A percentile compares a stretch with the other conserved stretches of the same genome.
These are phyloP conservation scores for Edolisoma coerulescens DNA, from an alignment of 2,113 vertebrate species.

Conservation along the genomic window DNA sequence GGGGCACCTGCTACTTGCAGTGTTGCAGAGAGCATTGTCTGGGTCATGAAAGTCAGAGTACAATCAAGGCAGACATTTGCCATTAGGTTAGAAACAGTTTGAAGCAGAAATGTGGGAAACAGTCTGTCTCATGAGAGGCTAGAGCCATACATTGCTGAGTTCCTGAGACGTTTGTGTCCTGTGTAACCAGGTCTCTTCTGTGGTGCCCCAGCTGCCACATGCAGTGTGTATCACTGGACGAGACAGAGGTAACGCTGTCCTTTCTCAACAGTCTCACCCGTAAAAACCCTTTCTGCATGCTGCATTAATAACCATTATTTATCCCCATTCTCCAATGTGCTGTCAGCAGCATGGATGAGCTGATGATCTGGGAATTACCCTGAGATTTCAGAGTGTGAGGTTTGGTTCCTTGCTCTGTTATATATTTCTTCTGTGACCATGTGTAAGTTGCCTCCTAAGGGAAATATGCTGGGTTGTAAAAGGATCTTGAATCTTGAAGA, in stretches of 20 bases:
- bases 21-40: not conserved
- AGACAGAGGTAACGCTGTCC: not conserved
- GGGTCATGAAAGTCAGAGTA: not conserved
- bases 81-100: not conserved
- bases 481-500: conserved; percentile 26
- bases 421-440: not conserved
- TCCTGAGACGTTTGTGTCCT: not conserved
- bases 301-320: not conserved
- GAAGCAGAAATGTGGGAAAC: not conserved
- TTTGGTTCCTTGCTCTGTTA: not conserved
- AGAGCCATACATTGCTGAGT: not conserved
- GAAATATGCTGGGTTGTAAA: not conserved
- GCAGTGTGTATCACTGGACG: not conserved
- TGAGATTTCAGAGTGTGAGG: not conserved
- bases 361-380: not conserved
- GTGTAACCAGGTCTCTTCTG: not conserved
- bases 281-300: not conserved
- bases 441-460: not conserved
- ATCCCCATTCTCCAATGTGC: not conserved
- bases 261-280: not conserved
- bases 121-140: not conserved
- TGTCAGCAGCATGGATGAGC: not conserved
- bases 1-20: not conserved
- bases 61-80: not conserved
- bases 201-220: not conserved